These are phyloP conservation scores for Xiphophorus birchmanni DNA, from an alignment of 2,797 vertebrate species.

Conservation along the genomic window DNA sequence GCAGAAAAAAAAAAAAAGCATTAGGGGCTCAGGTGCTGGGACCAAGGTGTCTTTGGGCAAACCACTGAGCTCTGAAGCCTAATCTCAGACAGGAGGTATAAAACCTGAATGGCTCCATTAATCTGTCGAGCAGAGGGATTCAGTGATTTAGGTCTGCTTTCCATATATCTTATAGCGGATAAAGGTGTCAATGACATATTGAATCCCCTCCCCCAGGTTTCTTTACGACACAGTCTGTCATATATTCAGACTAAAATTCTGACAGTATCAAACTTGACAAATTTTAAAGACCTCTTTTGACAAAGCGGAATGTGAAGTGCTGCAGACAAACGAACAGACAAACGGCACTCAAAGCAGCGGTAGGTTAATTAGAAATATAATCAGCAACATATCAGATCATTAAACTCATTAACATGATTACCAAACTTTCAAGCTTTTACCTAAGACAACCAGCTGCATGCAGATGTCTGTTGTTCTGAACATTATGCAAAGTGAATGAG, in stretches of 20 bases:
- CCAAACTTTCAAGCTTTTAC: background rate
- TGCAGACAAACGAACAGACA: background rate
- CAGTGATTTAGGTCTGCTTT: background rate
- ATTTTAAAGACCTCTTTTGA: background rate
- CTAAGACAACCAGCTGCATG: background rate
- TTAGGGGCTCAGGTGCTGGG: background rate
- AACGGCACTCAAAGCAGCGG: background rate
- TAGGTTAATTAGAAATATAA: slow-evolving; percentile 4
- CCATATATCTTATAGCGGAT: background rate
- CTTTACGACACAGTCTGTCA: background rate
- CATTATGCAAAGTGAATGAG: background rate
- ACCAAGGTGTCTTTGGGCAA: background rate
- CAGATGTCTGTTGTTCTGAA: slow-evolving; percentile 1
- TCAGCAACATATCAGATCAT: background rate
- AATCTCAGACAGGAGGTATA: background rate
- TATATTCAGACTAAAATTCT: background rate
- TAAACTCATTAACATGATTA: slow-evolving; percentile 3
- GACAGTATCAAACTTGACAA: background rate
- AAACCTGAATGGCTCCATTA: slow-evolving; percentile 1
- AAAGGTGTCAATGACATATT: background rate
- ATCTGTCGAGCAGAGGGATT: background rate
- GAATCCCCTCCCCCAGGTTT: background rate
- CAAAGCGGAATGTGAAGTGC: background rate
- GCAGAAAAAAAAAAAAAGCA: background rate
- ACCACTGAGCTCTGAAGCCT: background rate